phyloP scores from a whole-genome alignment of 92 coral and sea anemone species.

The Epizoanthus illoricatus region DNA sequence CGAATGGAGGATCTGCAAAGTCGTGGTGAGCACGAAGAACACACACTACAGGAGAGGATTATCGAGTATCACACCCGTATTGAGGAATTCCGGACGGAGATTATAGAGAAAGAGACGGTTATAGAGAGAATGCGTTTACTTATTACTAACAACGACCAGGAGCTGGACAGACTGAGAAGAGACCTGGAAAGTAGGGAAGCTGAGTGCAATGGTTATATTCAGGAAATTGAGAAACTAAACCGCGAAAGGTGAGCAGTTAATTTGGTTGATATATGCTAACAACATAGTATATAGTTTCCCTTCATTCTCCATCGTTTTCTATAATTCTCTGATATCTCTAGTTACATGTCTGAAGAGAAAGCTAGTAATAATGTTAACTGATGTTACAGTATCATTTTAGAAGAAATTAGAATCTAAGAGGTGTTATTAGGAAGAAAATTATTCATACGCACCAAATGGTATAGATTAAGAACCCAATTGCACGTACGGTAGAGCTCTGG shows the following conservation, averaged over 20 bases:
- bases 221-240: constrained; percentile 78
- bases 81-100: constrained; percentile 78
- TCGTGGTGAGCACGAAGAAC: constrained; percentile 74
- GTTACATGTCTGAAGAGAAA: too few species aligned
- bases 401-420: too few species aligned
- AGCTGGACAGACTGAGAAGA: constrained; percentile 76
- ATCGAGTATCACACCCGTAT: constrained; percentile 81
- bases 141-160: constrained; percentile 75
- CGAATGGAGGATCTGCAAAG: constrained; percentile 73
- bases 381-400: too few species aligned
- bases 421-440: too few species aligned
- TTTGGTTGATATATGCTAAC: too few species aligned
- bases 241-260: constrained; percentile 58
- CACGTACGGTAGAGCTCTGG: too few species aligned
- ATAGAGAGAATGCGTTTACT: constrained; percentile 73
- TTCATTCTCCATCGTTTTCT: too few species aligned
- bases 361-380: too few species aligned
- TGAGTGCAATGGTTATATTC: constrained; percentile 83
- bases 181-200: constrained; percentile 79
- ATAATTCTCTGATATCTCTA: too few species aligned
- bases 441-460: too few species aligned
- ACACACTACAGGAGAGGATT: constrained; percentile 75
- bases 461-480: too few species aligned
- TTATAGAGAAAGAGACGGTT: constrained; percentile 84
- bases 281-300: too few species aligned